Evolutionary conservation across 1,140 invertebrate genomes (phyloP).

Genomic region (Hylyphantes graminicola): DNA sequence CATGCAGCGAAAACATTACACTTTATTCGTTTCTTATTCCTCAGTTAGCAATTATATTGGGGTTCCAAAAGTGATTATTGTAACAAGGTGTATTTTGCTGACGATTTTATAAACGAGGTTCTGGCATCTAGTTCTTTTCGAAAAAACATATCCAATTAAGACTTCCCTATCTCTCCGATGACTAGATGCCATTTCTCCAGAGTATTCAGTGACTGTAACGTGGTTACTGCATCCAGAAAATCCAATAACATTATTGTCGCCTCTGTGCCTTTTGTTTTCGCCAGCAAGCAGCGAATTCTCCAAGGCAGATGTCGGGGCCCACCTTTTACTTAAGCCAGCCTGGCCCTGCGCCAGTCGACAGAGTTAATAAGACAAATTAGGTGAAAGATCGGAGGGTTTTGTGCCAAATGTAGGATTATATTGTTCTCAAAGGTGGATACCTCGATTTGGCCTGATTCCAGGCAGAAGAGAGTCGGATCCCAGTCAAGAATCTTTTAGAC

Average conservation of each 20-base stretch:
- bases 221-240: slow-evolving; percentile 16
- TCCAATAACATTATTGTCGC: slow-evolving; percentile 58
- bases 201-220: too few relatives aligned
- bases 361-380: slow-evolving; percentile 59
- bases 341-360: slow-evolving; percentile 50
- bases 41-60: too few relatives aligned
- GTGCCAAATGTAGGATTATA: slow-evolving; percentile 43
- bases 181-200: too few relatives aligned
- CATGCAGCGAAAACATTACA: too few relatives aligned
- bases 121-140: too few relatives aligned
- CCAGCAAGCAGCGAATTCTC: slow-evolving; percentile 29
- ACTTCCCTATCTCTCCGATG: too few relatives aligned
- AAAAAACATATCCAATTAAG: too few relatives aligned
- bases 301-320: slow-evolving; percentile 39
- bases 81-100: too few relatives aligned
- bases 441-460: slow-evolving; percentile 41
- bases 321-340: slow-evolving; percentile 51
- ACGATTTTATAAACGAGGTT: too few relatives aligned
- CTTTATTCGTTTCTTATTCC: too few relatives aligned
- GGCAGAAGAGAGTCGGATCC: neutral
- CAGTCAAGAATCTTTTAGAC: too few relatives aligned
- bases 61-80: too few relatives aligned
- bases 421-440: slow-evolving; percentile 44
- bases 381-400: slow-evolving; percentile 45
- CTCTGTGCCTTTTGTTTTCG: slow-evolving; percentile 41